These are phyloP conservation scores for Hofmannophila pseudospretella DNA, from an alignment of 2,888 invertebrate species.

Conservation along the genomic window DNA sequence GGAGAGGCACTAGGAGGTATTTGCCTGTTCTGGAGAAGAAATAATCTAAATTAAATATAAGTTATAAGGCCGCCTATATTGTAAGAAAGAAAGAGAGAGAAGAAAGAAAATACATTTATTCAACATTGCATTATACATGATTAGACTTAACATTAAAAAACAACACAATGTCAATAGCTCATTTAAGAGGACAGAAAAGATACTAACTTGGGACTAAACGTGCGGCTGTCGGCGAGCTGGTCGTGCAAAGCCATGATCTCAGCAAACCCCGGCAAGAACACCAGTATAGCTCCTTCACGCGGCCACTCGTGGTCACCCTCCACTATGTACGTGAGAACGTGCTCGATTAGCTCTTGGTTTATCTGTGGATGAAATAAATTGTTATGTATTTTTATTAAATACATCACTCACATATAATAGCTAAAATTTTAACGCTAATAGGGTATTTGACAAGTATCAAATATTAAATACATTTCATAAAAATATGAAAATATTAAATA, in stretches of 20 bases:
- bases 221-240: constrained; percentile 80
- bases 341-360: constrained; percentile 86
- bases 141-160: too few species aligned
- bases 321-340: constrained; percentile 83
- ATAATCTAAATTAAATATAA: background rate
- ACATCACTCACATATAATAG: background rate
- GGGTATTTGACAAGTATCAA: too few species aligned
- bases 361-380: constrained; percentile 64
- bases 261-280: constrained; percentile 88
- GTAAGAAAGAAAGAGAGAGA: too few species aligned
- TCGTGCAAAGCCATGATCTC: constrained; percentile 87
- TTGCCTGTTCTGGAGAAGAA: constrained; percentile 72
- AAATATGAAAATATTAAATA: too few species aligned
- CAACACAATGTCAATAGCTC: too few species aligned
- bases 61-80: too few species aligned
- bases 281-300: constrained; percentile 84
- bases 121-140: too few species aligned
- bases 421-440: too few species aligned
- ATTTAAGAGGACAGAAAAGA: too few species aligned
- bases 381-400: background rate
- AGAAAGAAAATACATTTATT: too few species aligned
- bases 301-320: constrained; percentile 83
- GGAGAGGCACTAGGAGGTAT: constrained; percentile 87
- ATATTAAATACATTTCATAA: too few species aligned
- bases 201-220: constrained; percentile 81